Base-by-base conservation (phyloP, 2,888 invertebrate species). In the Agriopis aurantiaria region DNA sequence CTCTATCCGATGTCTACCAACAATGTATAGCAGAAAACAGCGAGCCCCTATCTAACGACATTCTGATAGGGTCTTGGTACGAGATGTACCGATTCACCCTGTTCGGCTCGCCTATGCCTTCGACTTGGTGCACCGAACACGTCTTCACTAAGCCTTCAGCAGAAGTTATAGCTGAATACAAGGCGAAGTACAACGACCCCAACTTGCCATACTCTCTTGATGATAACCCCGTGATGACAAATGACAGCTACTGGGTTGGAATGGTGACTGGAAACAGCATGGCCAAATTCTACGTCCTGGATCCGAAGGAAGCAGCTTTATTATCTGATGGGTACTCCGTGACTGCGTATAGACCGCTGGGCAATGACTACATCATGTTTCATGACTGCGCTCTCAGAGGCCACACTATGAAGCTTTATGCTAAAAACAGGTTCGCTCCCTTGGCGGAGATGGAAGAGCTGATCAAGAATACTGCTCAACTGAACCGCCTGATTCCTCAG, bases 11-110 rank as follows among this genome's bases (percentile, higher is more conserved):
- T 8, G 68, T 70, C 8, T 40, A 70, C 43, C 10, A 60, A 52
- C 49, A 68, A 49, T 73, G 73, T 49, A 68, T 73, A 0, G 40
- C 41, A 1, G 55, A 62, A 1, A 69, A 74, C 59, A 71, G 40
- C 14, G 71, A 71, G 55, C n/a, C 33, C 2, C 33, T 57, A 4
- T 71, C 71, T n/a, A 74, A 71, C 62, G 69, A 74, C 48, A 41
- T 71, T 9, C 45, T 74, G 23, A 9, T 74, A 45, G 73, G 73
- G 3, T 61, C 71, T 7, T 74, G 73, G 73, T 74, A 65, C n/a
- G 41, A 49, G 57, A 59, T 74, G 41, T 71, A 61, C 41, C 46
- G 45, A 8, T 69, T 74, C 9, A 58, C 61, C 2, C 8, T 55
- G 0, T 67, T 58, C 51, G 51, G 45, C n/a, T 40, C 56, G 0